Evolutionary conservation across 1,140 invertebrate species (phyloP).

Genomic region (Ectropis grisescens): DNA sequence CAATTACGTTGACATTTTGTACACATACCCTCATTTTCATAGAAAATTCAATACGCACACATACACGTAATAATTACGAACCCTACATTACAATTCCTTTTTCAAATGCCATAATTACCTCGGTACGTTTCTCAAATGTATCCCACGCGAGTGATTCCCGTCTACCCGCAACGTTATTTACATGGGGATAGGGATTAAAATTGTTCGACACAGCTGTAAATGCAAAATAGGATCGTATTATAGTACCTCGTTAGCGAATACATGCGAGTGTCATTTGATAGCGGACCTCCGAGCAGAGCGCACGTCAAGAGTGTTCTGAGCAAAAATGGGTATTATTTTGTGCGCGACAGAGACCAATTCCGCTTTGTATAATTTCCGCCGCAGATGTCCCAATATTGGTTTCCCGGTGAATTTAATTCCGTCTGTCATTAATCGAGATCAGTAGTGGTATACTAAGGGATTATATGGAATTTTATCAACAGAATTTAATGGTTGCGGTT

Average conservation of each 20-base stretch:
- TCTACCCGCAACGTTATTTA: too few species aligned
- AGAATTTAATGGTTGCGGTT: constrained; percentile 21
- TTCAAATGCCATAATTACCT: constrained; percentile 40
- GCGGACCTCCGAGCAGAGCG: constrained; percentile 23
- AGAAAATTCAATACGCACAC: constrained; percentile 3
- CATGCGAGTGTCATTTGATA: constrained; percentile 60
- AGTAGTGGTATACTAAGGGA: constrained; percentile 29
- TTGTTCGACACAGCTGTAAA: constrained; percentile 12
- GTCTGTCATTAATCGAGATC: constrained; percentile 51
- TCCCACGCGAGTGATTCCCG: neutral
- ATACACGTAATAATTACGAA: constrained; percentile 37
- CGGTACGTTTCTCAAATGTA: constrained; percentile 24
- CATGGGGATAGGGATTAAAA: constrained; percentile 19
- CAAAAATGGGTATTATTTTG: constrained; percentile 25
- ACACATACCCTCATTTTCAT: too few species aligned
- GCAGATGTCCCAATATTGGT: constrained; percentile 40
- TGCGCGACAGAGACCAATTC: constrained; percentile 21
- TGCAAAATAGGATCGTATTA: constrained; percentile 38
- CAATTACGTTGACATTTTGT: too few species aligned
- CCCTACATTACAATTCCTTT: constrained; percentile 43
- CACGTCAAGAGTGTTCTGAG: constrained; percentile 12
- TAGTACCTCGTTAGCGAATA: constrained; percentile 53
- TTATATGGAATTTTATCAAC: constrained; percentile 50
- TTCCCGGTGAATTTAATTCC: constrained; percentile 53
- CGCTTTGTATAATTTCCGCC: constrained; percentile 16